Conservation (phyloP, 92 coral and sea anemone genomes). For the Muricea muricata region DNA sequence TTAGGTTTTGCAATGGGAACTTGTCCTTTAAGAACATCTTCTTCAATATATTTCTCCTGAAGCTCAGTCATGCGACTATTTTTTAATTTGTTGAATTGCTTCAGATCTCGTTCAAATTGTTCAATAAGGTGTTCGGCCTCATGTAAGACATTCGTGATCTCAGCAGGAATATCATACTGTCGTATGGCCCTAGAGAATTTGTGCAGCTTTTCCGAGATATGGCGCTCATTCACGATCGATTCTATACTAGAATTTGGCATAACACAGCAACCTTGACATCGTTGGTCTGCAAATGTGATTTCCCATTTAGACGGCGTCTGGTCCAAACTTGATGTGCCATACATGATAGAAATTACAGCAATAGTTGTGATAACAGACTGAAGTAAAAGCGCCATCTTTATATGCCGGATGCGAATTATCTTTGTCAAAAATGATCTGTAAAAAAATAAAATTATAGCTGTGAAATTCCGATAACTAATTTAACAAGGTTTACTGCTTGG, state of each 20-base stretch:
- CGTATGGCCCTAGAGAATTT: constrained; percentile 6
- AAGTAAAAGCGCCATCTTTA: neutral
- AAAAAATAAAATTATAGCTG: neutral
- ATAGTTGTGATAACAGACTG: neutral
- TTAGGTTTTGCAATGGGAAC: constrained; percentile 15
- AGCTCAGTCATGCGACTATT: neutral
- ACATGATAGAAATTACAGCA: constrained; percentile 8
- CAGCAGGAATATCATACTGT: neutral
- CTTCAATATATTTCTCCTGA: neutral
- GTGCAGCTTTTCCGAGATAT: constrained; percentile 26
- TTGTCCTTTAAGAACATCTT: neutral
- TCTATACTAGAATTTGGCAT: neutral
- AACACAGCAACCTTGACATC: constrained; percentile 22
- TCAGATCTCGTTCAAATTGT: constrained; percentile 1
- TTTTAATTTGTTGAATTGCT: neutral
- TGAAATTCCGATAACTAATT: too few species aligned
- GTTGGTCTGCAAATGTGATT: neutral
- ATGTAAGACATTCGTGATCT: neutral
- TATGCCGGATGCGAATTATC: constrained; percentile 1
- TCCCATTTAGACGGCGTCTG: neutral
- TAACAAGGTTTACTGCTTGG: too few species aligned
- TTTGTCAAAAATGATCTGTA: neutral
- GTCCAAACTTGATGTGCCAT: neutral
- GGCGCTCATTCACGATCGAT: neutral
- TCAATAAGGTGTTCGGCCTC: constrained; percentile 10